Evolutionary conservation across 2,888 invertebrate genomes (phyloP).

Genomic region (Parnassius mnemosyne): DNA sequence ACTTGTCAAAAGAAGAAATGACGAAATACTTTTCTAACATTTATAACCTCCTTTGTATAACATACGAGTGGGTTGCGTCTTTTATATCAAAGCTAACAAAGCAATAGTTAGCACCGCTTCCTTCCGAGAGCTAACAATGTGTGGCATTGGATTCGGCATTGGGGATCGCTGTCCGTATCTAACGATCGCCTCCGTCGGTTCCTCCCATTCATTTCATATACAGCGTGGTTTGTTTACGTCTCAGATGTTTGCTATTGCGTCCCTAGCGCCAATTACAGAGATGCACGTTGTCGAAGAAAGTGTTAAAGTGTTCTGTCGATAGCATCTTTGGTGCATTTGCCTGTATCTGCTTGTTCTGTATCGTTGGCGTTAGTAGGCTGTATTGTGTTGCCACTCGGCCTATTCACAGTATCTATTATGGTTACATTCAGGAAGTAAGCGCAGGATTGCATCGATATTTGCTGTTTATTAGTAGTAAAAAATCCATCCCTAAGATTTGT

Average conservation of each 20-base stretch:
- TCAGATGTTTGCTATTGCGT: constrained; percentile 26
- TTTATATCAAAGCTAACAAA: constrained; percentile 56
- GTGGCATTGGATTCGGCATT: constrained; percentile 77
- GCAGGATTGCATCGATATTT: constrained; percentile 4
- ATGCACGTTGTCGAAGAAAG: constrained; percentile 40
- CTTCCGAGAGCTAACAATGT: constrained; percentile 73
- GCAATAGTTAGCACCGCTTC: constrained; percentile 58
- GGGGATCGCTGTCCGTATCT: constrained; percentile 65
- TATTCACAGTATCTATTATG: constrained; percentile 21
- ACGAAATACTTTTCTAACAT: background rate
- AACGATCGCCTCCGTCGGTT: constrained; percentile 65
- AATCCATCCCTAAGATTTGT: too few species aligned
- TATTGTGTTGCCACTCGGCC: constrained; percentile 23
- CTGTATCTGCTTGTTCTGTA: constrained; percentile 24
- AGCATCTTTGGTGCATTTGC: constrained; percentile 28
- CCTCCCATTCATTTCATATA: constrained; percentile 69
- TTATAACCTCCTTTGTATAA: background rate
- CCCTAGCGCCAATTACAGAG: constrained; percentile 29
- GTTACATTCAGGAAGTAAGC: constrained; percentile 16
- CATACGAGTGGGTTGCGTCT: constrained; percentile 42
- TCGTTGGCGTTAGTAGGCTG: constrained; percentile 22
- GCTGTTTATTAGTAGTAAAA: background rate
- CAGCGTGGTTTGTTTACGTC: constrained; percentile 46
- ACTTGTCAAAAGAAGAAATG: too few species aligned
- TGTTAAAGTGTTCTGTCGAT: constrained; percentile 34